phyloP scores from a whole-genome alignment of 2,113 vertebrate species.

The Isichthys henryi region DNA sequence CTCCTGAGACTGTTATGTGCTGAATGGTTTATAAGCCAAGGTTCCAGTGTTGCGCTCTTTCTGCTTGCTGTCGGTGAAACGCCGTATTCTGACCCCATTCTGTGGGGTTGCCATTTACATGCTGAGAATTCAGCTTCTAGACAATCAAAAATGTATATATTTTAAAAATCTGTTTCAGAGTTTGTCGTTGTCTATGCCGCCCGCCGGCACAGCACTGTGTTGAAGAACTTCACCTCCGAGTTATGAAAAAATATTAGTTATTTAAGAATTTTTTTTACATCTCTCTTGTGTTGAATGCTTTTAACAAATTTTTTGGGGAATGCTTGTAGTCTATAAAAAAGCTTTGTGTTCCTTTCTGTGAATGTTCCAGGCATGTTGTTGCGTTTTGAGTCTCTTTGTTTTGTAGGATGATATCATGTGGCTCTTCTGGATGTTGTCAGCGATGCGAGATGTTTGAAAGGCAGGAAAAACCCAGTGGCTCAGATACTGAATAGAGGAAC shows the following conservation, averaged over 20 bases:
- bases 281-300: background rate
- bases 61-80: background rate
- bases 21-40: background rate
- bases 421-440: background rate
- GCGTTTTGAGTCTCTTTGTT: background rate
- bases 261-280: background rate
- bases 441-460: background rate
- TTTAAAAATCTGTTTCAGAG: background rate
- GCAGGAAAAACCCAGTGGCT: background rate
- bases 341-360: background rate
- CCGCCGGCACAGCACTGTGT: background rate
- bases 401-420: background rate
- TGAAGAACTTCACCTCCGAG: background rate
- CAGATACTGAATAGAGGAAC: background rate
- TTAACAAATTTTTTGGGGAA: background rate
- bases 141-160: constrained; percentile 1
- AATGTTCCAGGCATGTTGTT: background rate
- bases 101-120: background rate
- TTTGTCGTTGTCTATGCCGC: background rate
- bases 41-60: background rate
- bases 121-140: background rate
- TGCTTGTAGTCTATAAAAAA: background rate
- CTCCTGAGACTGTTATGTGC: background rate
- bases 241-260: background rate
- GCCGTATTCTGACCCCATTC: background rate